phyloP scores from a whole-genome alignment of 2,888 invertebrate genomes.

The Tenodera sinensis region DNA sequence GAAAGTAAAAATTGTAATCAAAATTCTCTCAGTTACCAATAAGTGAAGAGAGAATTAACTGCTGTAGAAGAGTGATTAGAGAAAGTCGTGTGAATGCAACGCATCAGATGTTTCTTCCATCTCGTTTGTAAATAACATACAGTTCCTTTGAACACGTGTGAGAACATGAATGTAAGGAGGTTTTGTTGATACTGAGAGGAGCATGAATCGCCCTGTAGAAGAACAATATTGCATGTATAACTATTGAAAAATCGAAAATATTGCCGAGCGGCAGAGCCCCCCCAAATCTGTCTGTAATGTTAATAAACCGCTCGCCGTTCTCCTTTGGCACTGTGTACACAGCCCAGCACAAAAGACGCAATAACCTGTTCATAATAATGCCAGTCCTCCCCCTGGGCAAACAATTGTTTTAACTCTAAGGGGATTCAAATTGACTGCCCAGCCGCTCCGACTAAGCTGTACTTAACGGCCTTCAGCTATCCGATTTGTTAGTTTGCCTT shows the following conservation, averaged over 20 bases:
- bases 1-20: too few relatives aligned
- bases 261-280: neutral
- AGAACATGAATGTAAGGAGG: too few relatives aligned
- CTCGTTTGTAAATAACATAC: too few relatives aligned
- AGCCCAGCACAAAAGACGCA: conserved; percentile 8
- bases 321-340: neutral
- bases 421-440: conserved; percentile 20
- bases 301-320: conserved; percentile 11
- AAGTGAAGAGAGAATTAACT: too few relatives aligned
- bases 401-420: conserved; percentile 30
- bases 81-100: too few relatives aligned
- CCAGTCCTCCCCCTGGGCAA: conserved; percentile 13
- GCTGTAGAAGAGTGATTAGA: too few relatives aligned
- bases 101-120: too few relatives aligned
- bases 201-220: neutral
- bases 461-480: neutral
- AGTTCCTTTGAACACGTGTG: too few relatives aligned
- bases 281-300: conserved; percentile 24
- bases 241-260: conserved; percentile 9
- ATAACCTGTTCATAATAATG: conserved; percentile 13
- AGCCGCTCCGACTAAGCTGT: neutral
- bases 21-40: too few relatives aligned
- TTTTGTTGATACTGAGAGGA: too few relatives aligned
- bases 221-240: conserved; percentile 6
- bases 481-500: neutral